Conservation (phyloP, 2,888 invertebrate species). For the Lepidochrysops patricia region DNA sequence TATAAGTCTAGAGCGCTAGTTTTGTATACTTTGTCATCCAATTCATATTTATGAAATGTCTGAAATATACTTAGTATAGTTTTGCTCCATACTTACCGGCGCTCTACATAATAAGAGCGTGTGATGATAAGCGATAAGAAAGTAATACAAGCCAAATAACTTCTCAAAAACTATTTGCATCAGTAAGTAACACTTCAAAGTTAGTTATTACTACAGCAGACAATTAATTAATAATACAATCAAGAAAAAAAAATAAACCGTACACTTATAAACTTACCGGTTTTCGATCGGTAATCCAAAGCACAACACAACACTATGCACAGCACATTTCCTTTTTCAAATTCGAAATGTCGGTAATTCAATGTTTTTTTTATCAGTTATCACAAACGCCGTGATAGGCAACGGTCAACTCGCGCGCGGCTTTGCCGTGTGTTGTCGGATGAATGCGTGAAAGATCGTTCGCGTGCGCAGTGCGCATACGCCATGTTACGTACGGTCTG, state of each 20-base stretch:
- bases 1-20: not conserved
- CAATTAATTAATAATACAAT: too few species aligned
- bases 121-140: too few species aligned
- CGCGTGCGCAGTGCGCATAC: conserved; percentile 34
- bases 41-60: too few species aligned
- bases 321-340: conserved; percentile 23
- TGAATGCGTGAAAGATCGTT: conserved; percentile 46
- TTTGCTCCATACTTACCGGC: not conserved
- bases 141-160: too few species aligned
- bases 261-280: conserved; percentile 27
- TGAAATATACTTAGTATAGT: not conserved
- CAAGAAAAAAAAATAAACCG: not conserved
- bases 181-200: too few species aligned
- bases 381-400: conserved; percentile 30
- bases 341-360: conserved; percentile 28
- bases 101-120: not conserved
- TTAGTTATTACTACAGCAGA: too few species aligned
- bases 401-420: conserved; percentile 40
- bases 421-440: conserved; percentile 39
- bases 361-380: not conserved
- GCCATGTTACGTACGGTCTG: conserved; percentile 37
- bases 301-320: conserved; percentile 24
- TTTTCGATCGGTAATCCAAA: conserved; percentile 23
- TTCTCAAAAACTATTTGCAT: too few species aligned
- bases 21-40: not conserved